Base-by-base conservation (phyloP, 2,888 invertebrate species). In the Scaptomyza cyrtandrae region DNA sequence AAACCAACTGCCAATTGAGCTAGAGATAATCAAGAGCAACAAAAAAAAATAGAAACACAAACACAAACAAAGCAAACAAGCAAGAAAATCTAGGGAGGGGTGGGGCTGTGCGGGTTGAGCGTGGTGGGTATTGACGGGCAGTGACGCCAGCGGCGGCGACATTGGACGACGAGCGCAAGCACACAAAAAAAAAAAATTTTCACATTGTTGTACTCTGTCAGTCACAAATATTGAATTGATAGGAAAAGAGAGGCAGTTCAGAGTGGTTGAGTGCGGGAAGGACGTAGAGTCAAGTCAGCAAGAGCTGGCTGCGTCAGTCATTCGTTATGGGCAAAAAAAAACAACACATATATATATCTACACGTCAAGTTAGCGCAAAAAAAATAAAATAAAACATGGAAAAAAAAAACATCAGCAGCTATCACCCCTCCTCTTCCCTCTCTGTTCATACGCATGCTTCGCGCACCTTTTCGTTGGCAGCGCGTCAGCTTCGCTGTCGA, bases 21-120 rank as follows among this genome's bases (percentile, higher is more conserved):
- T 85, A 82, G 74, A 82, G 82, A 85, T 82, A 82, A 82, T 82
- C 82, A 85, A 82, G 82, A 82, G 83, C 86, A 82, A 57, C 29
- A 19, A 72, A 55, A 37, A 58, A 45, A 41, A 41, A 41, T 82
- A 71, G 73, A 72, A 72, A 65, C 60, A 74, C 49, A 54, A 59
- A 35, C 16, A 72, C 55, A 37, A 58, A 46, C 39, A 41, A 41
- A 41, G 41, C 41, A 52, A 55, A 53, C 53, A 64, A 75, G 53
- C 43, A 55, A 55, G 57, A 46, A 62, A 61, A 59, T 46, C 35
- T 58, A 33, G 19, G 27, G 4, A 19, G 31, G 31, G 33, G 46
- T 1, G 44, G 24, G 24, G 27, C 4, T 49, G 13, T 48, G 46
- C 11, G 46, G 31, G 16, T 3, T 3, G n/a, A 11, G 16, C 19